Percentiles rank a stretch among this genome's conserved stretches.
These are phyloP conservation scores for Chiridota heheva DNA, from an alignment of 35 echinoderm and acorn worm genomes.

Conservation along the genomic window DNA sequence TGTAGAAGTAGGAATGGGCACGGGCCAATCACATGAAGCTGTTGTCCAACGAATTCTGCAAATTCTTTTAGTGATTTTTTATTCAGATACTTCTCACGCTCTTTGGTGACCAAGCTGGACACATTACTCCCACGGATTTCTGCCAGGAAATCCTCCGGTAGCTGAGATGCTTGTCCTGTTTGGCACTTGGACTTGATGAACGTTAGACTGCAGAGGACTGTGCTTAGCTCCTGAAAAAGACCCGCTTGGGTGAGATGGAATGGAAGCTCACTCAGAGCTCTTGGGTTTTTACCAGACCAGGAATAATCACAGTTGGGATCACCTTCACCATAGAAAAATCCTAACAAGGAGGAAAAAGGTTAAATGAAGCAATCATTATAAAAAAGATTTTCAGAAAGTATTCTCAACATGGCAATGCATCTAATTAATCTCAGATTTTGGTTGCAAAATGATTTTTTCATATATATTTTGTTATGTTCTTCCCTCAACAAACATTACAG, in stretches of 20 bases:
- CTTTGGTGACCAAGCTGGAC: constrained; percentile 35
- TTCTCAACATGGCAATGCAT: no score
- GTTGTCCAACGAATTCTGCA: constrained; percentile 66
- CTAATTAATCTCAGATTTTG: no score
- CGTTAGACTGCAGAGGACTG: constrained; percentile 60
- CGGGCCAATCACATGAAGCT: constrained; percentile 70
- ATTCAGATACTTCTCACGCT: constrained; percentile 67
- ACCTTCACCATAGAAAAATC: constrained; percentile 68
- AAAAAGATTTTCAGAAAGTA: no score
- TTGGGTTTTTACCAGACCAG: constrained; percentile 41
- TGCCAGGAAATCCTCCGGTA: constrained; percentile 72
- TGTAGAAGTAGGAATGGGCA: constrained; percentile 77
- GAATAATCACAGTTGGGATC: constrained; percentile 34
- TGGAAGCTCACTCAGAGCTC: constrained; percentile 72
- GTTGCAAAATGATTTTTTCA: no score
- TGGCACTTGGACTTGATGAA: constrained; percentile 75
- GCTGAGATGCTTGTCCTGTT: constrained; percentile 47
- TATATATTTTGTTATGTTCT: no score
- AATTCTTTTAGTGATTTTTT: constrained; percentile 29
- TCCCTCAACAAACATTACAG: no score
- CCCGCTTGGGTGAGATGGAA: constrained; percentile 78
- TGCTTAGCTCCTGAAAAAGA: constrained; percentile 50
- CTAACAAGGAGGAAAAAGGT: constrained; percentile 31
- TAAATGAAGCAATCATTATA: no score
- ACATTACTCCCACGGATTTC: constrained; percentile 8